Evolutionary conservation across 2,888 invertebrate species (phyloP).

Genomic region (Carcina quercana): DNA sequence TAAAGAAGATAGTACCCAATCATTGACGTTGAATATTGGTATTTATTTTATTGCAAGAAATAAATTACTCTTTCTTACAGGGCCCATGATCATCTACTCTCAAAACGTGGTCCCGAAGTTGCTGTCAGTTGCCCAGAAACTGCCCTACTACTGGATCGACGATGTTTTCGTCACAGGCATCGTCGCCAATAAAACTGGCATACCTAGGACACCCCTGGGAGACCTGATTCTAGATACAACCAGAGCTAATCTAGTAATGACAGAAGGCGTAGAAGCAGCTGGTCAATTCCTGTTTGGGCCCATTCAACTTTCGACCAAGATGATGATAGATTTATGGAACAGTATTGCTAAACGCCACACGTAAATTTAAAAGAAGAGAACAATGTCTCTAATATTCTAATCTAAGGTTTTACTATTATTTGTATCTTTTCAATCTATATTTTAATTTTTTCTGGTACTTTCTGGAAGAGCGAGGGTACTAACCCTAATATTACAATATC

Average conservation of each 20-base stretch:
- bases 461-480: too few relatives aligned
- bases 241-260: neutral
- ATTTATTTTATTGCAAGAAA: neutral
- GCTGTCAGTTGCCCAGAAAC: constrained; percentile 68
- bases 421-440: too few relatives aligned
- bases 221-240: neutral
- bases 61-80: constrained; percentile 24
- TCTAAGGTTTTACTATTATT: too few relatives aligned
- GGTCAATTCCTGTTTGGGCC: neutral
- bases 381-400: too few relatives aligned
- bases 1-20: neutral
- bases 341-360: too few relatives aligned
- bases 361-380: too few relatives aligned
- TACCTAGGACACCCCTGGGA: neutral
- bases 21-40: neutral
- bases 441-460: too few relatives aligned
- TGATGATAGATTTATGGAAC: neutral
- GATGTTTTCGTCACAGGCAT: constrained; percentile 82
- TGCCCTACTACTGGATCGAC: constrained; percentile 83
- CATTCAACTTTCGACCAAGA: neutral
- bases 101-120: constrained; percentile 68
- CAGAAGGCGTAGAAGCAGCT: neutral
- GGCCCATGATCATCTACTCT: constrained; percentile 75
- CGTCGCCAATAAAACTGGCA: constrained; percentile 22
- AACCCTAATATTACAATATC: too few relatives aligned